Percentiles rank a stretch among this genome's conserved stretches.
These are phyloP conservation scores for Drosophila phalerata DNA, from an alignment of 2,888 invertebrate genomes.

Conservation along the genomic window DNA sequence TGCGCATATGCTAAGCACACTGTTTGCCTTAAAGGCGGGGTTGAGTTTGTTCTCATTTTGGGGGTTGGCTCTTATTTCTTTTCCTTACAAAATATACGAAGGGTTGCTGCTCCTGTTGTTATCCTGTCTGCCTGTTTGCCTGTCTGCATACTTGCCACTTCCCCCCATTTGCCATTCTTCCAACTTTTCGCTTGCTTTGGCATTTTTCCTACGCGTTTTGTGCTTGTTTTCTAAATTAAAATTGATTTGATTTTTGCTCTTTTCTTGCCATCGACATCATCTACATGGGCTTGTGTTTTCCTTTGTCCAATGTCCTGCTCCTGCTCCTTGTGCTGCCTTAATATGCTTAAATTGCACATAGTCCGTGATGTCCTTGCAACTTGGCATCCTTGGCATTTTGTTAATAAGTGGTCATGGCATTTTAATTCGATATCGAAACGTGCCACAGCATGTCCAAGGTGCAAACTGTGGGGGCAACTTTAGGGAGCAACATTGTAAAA, in stretches of 20 bases:
- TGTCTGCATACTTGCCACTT: no score
- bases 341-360: slow-evolving; percentile 68
- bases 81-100: slow-evolving; percentile 41
- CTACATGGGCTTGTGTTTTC: slow-evolving; percentile 20
- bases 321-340: slow-evolving; percentile 42
- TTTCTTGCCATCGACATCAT: slow-evolving; percentile 38
- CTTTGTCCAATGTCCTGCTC: slow-evolving; percentile 31
- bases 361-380: slow-evolving; percentile 33
- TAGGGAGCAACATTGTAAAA: neutral
- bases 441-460: slow-evolving; percentile 16
- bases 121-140: slow-evolving; percentile 11
- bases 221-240: slow-evolving; percentile 80
- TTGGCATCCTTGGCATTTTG: slow-evolving; percentile 60
- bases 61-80: slow-evolving; percentile 59
- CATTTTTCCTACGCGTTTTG: slow-evolving; percentile 61
- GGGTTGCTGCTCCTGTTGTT: slow-evolving; percentile 51
- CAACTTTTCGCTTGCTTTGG: slow-evolving; percentile 64
- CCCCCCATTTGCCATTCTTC: slow-evolving; percentile 18
- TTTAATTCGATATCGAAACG: slow-evolving; percentile 57
- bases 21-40: slow-evolving; percentile 43
- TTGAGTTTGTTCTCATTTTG: slow-evolving; percentile 32
- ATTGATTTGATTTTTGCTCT: slow-evolving; percentile 81
- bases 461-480: slow-evolving; percentile 2
- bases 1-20: slow-evolving; percentile 82
- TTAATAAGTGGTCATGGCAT: slow-evolving; percentile 62